phyloP scores from a whole-genome alignment of 2,113 vertebrate genomes.

The Cariama cristata region DNA sequence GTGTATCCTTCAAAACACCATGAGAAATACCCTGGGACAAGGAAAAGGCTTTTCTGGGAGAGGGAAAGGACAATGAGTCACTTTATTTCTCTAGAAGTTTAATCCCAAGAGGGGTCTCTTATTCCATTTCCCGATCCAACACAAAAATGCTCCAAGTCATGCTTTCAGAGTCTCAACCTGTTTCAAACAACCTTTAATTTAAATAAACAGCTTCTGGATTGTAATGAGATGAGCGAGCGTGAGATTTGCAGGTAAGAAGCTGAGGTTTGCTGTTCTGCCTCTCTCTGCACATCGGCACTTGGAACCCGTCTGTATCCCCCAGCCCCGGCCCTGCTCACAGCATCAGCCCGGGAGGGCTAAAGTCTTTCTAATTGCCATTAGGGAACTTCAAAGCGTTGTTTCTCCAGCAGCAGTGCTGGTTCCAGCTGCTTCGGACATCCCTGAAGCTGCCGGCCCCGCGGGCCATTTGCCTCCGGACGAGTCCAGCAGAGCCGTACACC shows the following conservation, averaged over 20 bases:
- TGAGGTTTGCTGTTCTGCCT: not conserved
- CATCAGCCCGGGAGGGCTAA: not conserved
- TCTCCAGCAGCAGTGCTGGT: not conserved
- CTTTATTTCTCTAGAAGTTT: not conserved
- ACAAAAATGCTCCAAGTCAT: not conserved
- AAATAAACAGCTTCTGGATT: not conserved
- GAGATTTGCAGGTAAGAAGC: not conserved
- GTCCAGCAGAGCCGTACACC: not conserved
- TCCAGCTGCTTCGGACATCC: not conserved
- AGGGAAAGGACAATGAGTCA: not conserved
- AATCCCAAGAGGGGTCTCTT: not conserved
- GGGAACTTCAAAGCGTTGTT: not conserved
- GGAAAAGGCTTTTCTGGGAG: not conserved
- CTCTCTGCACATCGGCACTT: not conserved
- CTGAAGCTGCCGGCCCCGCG: fast-evolving
- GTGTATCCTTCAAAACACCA: not conserved
- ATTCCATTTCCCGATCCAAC: not conserved
- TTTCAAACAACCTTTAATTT: not conserved
- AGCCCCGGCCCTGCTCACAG: not conserved
- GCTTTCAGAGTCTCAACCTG: not conserved
- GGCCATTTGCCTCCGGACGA: not conserved
- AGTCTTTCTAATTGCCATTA: not conserved
- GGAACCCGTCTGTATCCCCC: not conserved
- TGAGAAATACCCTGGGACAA: not conserved
- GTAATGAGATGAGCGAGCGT: fast-evolving